Base-by-base conservation (phyloP, 2,888 invertebrate species). In the Amblyjoppa fuscipennis region DNA sequence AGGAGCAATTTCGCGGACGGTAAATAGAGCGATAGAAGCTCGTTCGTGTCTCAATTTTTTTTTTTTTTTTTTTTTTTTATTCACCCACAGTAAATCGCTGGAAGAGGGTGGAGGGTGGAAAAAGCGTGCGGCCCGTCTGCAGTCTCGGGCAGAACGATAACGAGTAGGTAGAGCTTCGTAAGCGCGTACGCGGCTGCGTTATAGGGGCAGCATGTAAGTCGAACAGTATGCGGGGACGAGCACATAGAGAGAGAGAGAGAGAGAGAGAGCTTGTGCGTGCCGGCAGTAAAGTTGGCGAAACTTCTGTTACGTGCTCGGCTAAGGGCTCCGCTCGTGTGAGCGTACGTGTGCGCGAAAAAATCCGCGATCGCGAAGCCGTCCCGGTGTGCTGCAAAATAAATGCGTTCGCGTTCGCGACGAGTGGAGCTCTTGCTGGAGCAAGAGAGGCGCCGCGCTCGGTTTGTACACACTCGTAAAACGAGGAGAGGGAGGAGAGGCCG, bases 381-480 rank as follows among this genome's bases (percentile, higher is more conserved):
- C 34, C 75, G 75, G 64, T 59, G 3, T 49, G 49, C 49, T 64
- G 75, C n/a, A 34, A 49, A 75, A 75, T 75, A 75, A 75, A 75
- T 49, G 64, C 75, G 75, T 64, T 75, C 64, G 75, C 61, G 11
- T 61, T 74, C 38, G 61, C 75, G 75, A 75, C 11, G 61, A 64
- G 75, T 31, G 70, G 7, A 13, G 59, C 45, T 51, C n/a, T 6
- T 45, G 28, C 20, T 6, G 45, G 20, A 13, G 25, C 56, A 38
- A 66, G 38, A n/a, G 77, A 38, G 28, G 69, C 16, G 70, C n/a
- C 31, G 68, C 64, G 69, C n/a, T 64, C 34, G 38, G 45, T 41
- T 64, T 64, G 61, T 64, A 74, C 74, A 61, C 75, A 64, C 61
- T 75, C 75, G 61, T 75, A 75, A 75, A 75, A 75, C 49, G 61